These are phyloP conservation scores for Caprella mutica DNA, from an alignment of 2,888 invertebrate genomes.

Conservation along the genomic window DNA sequence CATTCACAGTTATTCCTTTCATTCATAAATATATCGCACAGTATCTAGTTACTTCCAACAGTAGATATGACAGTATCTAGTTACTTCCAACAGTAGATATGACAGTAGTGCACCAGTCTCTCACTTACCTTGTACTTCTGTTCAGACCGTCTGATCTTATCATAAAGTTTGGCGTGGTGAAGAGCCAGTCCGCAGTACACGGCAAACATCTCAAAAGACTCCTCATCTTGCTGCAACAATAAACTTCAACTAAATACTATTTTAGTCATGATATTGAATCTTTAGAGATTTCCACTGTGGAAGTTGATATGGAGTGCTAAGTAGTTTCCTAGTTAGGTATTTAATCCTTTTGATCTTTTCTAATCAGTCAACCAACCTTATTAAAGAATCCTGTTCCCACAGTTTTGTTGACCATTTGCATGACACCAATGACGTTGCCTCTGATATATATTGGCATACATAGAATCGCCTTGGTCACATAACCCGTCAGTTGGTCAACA, in stretches of 20 bases:
- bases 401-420: conserved; percentile 68
- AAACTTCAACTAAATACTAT: conserved; percentile 19
- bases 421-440: conserved; percentile 66
- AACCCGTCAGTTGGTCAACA: conserved; percentile 50
- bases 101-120: too few relatives aligned
- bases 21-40: too few relatives aligned
- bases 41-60: too few relatives aligned
- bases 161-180: conserved; percentile 72
- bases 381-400: conserved; percentile 43
- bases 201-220: conserved; percentile 69
- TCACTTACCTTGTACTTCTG: conserved; percentile 56
- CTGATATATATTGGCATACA: conserved; percentile 79
- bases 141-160: conserved; percentile 67
- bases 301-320: too few relatives aligned
- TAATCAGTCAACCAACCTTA: conserved; percentile 36
- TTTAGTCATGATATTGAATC: background rate
- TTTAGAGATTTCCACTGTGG: background rate
- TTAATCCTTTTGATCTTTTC: too few relatives aligned
- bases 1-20: too few relatives aligned
- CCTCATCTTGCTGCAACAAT: conserved; percentile 59
- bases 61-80: too few relatives aligned
- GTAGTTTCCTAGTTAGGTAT: too few relatives aligned
- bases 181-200: conserved; percentile 74
- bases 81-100: too few relatives aligned
- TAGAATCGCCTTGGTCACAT: conserved; percentile 58